A percentile compares a stretch with the other conserved stretches of the same genome.
Evolutionary conservation across 2,797 vertebrate genomes (phyloP).

Genomic region (Ambastaia sidthimunki): DNA sequence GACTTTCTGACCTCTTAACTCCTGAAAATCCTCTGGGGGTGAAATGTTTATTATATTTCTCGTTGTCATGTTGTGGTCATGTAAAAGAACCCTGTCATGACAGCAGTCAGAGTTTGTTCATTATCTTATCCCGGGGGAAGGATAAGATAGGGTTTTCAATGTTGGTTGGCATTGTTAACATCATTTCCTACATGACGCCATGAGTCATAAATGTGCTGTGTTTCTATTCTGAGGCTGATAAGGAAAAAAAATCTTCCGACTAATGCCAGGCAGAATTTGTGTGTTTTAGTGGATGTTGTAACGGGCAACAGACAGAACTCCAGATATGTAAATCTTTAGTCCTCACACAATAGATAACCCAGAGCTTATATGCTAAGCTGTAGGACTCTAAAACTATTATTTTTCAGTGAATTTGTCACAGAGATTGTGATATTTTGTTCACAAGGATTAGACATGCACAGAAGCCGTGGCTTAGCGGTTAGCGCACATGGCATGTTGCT

Average conservation of each 20-base stretch:
- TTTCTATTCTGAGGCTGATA: conserved; percentile 7
- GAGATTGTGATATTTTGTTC: conserved; percentile 42
- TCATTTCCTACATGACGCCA: conserved; percentile 8
- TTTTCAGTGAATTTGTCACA: conserved; percentile 37
- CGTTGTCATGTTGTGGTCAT: conserved; percentile 4
- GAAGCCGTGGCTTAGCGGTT: not conserved
- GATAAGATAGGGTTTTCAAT: conserved; percentile 41
- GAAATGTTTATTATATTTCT: conserved; percentile 19
- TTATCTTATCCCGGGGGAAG: not conserved
- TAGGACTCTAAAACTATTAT: conserved; percentile 19
- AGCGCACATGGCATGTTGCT: not conserved
- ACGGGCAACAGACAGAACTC: conserved; percentile 17
- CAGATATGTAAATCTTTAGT: conserved; percentile 27
- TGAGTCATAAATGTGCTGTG: conserved; percentile 25
- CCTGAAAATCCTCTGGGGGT: not conserved
- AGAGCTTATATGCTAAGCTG: conserved; percentile 39
- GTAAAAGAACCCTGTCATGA: not conserved
- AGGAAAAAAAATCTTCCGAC: not conserved
- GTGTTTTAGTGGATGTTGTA: conserved; percentile 12
- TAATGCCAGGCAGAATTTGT: not conserved
- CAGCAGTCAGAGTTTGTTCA: conserved; percentile 21
- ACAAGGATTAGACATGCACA: conserved; percentile 27
- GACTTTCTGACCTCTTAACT: conserved; percentile 25
- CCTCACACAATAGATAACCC: conserved; percentile 20
- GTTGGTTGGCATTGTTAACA: conserved; percentile 32